Evolutionary conservation across 2,888 invertebrate species (phyloP).

Genomic region (Drosophila incognita): DNA sequence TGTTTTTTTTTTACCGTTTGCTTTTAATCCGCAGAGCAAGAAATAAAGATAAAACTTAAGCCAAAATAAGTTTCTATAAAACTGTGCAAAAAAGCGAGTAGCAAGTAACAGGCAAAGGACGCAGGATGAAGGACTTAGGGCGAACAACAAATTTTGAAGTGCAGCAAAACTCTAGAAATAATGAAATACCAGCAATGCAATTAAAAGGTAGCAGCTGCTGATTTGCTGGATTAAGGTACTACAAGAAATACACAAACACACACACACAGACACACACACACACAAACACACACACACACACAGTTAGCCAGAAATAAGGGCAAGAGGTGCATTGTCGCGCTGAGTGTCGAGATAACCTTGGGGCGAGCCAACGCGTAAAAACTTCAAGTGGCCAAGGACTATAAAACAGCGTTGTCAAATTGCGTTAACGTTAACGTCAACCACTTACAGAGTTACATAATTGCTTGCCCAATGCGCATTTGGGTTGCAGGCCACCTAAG

Average conservation of each 20-base stretch:
- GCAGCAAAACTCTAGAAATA: conserved; percentile 65
- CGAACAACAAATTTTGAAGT: conserved; percentile 58
- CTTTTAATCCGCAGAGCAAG: conserved; percentile 68
- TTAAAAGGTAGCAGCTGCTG: conserved; percentile 76
- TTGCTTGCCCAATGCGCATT: conserved; percentile 38
- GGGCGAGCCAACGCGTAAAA: conserved; percentile 32
- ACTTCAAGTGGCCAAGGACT: conserved; percentile 48
- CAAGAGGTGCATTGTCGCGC: conserved; percentile 40
- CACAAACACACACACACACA: background rate
- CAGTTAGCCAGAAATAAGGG: conserved; percentile 1
- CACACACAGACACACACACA: background rate
- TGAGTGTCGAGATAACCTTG: conserved; percentile 59
- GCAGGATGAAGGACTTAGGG: conserved; percentile 1
- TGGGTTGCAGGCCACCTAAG: background rate
- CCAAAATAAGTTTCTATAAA: conserved; percentile 69
- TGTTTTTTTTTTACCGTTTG: conserved; percentile 32
- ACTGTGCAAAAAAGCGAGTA: conserved; percentile 42
- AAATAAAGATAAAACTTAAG: conserved; percentile 76
- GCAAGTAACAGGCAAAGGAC: conserved; percentile 4
- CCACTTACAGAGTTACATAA: conserved; percentile 59
- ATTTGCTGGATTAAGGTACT: conserved; percentile 59
- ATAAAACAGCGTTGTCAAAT: conserved; percentile 51
- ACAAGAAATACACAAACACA: conserved; percentile 13
- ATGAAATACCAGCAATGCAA: conserved; percentile 77
- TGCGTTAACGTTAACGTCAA: conserved; percentile 46